A percentile compares a stretch with the other conserved stretches of the same genome.
phyloP scores from a whole-genome alignment of 2,888 invertebrate genomes.

The Ypsolopha scabrella region DNA sequence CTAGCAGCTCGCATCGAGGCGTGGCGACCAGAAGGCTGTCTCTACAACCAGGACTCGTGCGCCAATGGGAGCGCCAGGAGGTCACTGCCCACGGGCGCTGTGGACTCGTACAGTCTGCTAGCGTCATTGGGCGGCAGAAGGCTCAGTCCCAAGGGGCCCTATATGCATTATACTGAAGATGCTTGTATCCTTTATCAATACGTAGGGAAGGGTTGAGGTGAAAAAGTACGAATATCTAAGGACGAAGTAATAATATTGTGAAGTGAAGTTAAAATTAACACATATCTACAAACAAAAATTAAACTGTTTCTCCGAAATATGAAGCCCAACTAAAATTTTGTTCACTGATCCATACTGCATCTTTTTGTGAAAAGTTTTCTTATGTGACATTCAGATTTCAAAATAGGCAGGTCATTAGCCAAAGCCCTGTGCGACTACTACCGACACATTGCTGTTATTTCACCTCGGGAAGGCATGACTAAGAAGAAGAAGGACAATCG shows the following conservation, averaged over 20 bases:
- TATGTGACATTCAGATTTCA: conserved; percentile 27
- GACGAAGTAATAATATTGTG: too few relatives aligned
- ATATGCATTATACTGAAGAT: conserved; percentile 92
- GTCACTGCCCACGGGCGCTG: conserved; percentile 81
- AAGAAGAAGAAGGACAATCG: conserved; percentile 44
- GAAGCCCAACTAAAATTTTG: too few relatives aligned
- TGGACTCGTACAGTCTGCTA: conserved; percentile 87
- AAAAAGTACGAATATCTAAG: too few relatives aligned
- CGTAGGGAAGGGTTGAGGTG: too few relatives aligned
- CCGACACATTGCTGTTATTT: conserved; percentile 66
- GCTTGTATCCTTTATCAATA: conserved; percentile 84
- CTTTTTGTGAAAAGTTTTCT: too few relatives aligned
- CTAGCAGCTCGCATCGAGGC: conserved; percentile 90
- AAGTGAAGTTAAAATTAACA: too few relatives aligned
- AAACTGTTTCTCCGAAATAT: too few relatives aligned
- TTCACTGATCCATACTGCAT: too few relatives aligned
- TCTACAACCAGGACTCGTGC: conserved; percentile 91
- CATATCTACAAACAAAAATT: too few relatives aligned
- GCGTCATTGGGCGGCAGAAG: conserved; percentile 93
- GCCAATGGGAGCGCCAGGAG: conserved; percentile 91
- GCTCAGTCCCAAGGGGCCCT: conserved; percentile 75
- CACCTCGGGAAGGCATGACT: conserved; percentile 43
- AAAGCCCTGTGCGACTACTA: conserved; percentile 71
- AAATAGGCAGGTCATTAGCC: conserved; percentile 57
- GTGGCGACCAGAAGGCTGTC: conserved; percentile 85